Conservation (phyloP, 2,797 vertebrate genomes). For the Molossus alvarezi region DNA sequence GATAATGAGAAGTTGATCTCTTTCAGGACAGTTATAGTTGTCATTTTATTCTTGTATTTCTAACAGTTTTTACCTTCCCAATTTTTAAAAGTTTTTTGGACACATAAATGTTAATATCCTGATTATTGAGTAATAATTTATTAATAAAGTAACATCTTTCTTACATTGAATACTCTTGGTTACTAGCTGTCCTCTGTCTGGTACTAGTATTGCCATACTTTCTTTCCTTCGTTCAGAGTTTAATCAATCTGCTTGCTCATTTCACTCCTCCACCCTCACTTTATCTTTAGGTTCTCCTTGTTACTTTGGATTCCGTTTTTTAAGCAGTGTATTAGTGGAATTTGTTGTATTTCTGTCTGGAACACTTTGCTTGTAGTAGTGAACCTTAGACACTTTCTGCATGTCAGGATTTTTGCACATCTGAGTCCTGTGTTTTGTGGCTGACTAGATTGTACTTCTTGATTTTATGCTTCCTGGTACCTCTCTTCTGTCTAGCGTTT, state of each 20-base stretch:
- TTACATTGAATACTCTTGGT: neutral
- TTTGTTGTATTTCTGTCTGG: neutral
- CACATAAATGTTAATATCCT: neutral
- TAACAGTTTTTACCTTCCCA: neutral
- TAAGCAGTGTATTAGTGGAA: neutral
- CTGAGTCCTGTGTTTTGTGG: neutral
- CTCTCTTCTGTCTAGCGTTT: neutral
- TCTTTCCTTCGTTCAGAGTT: neutral
- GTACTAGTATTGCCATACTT: neutral
- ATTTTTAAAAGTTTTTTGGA: constrained; percentile 39
- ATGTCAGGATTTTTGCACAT: neutral
- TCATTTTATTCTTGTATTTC: constrained; percentile 12
- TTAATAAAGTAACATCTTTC: neutral
- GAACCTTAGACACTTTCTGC: neutral
- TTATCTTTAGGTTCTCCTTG: neutral
- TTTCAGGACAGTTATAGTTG: neutral
- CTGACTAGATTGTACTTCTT: neutral
- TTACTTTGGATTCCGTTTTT: neutral
- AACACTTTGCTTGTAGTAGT: neutral
- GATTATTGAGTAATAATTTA: neutral
- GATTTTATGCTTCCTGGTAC: neutral
- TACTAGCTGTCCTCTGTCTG: neutral
- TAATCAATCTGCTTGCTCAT: neutral
- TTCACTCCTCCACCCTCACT: neutral
- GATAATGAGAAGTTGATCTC: neutral